Conservation (phyloP, 2,888 invertebrate genomes). For the Sarcophaga caerulescens region DNA sequence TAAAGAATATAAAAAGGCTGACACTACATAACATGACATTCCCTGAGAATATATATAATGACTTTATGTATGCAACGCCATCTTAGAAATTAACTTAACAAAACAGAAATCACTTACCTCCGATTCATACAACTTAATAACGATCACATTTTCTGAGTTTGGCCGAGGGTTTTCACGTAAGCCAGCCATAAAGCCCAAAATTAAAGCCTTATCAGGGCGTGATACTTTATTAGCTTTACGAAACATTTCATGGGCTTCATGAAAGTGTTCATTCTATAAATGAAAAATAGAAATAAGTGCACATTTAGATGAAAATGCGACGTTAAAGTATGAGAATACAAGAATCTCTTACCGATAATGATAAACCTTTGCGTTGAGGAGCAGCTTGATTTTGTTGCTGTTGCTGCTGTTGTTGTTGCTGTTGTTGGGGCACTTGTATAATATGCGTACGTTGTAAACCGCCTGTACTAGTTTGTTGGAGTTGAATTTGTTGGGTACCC, state of each 20-base stretch:
- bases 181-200: constrained; percentile 99
- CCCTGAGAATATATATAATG: too few species aligned
- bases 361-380: constrained; percentile 79
- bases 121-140: constrained; percentile 96
- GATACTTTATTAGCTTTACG: constrained; percentile 97
- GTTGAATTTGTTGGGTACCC: constrained; percentile 71
- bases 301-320: neutral
- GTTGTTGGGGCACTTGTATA: constrained; percentile 76
- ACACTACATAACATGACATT: too few species aligned
- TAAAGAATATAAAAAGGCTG: too few species aligned
- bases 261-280: constrained; percentile 94
- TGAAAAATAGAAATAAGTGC: neutral
- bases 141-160: constrained; percentile 97
- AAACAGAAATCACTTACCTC: constrained; percentile 80
- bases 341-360: constrained; percentile 77
- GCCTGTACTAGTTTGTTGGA: constrained; percentile 70
- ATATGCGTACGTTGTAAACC: constrained; percentile 76
- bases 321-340: neutral
- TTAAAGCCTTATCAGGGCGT: constrained; percentile 97
- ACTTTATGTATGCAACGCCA: too few species aligned
- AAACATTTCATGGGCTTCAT: constrained; percentile 99
- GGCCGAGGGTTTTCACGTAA: constrained; percentile 98
- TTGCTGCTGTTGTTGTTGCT: constrained; percentile 75
- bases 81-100: neutral
- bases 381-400: constrained; percentile 80